phyloP scores from a whole-genome alignment of 37 sponge, comb jelly and placozoan genomes.

The Crambe crambe region DNA sequence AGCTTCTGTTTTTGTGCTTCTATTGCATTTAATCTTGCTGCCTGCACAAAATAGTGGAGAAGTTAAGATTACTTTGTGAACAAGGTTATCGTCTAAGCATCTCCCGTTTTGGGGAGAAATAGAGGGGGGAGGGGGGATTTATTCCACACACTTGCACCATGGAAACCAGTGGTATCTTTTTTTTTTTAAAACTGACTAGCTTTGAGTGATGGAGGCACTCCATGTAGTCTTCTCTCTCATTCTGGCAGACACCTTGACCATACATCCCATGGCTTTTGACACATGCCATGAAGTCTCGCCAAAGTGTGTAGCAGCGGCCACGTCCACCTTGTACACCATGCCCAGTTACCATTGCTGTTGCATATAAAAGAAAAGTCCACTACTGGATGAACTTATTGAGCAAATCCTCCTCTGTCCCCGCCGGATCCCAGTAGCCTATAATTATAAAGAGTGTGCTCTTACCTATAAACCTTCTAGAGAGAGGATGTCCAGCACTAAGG shows the following conservation, averaged over 20 bases:
- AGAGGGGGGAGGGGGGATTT: too few relatives aligned
- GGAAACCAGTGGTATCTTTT: too few relatives aligned
- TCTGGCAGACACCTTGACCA: constrained; percentile 29
- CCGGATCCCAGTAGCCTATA: too few relatives aligned
- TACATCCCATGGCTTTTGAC: constrained; percentile 5
- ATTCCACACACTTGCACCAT: too few relatives aligned
- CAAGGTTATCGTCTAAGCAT: too few relatives aligned
- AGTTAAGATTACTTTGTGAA: too few relatives aligned
- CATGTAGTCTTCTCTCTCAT: constrained; percentile 80
- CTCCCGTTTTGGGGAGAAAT: too few relatives aligned
- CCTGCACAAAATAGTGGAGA: constrained; percentile 45
- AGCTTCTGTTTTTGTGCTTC: constrained; percentile 67
- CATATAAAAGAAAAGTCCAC: not conserved
- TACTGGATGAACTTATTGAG: too few relatives aligned
- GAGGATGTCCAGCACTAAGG: too few relatives aligned
- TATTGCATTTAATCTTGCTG: constrained; percentile 42
- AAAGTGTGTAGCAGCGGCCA: constrained; percentile 77
- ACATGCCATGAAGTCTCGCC: constrained; percentile 76
- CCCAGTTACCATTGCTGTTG: constrained; percentile 67
- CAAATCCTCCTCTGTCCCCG: too few relatives aligned
- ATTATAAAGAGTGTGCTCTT: too few relatives aligned
- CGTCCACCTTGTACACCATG: constrained; percentile 70
- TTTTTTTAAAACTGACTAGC: constrained; percentile 68
- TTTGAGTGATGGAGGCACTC: constrained; percentile 88
- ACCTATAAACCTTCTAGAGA: too few relatives aligned